Conservation (phyloP, 2,113 vertebrate species). For the Odobenus rosmarus region DNA sequence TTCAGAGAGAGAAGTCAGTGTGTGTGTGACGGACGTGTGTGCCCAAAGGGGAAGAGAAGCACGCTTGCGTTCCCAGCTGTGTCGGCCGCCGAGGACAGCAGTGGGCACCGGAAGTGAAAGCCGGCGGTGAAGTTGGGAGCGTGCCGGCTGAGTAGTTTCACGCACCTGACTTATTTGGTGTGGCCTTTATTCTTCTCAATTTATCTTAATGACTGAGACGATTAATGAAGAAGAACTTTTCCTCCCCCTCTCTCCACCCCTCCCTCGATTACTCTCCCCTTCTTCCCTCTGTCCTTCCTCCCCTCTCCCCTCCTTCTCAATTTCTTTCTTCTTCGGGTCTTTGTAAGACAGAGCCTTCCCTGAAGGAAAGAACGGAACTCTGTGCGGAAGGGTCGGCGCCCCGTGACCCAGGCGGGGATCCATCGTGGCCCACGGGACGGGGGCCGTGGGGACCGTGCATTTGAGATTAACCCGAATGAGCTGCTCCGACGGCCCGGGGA, state of each 20-base stretch:
- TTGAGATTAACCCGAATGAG: neutral
- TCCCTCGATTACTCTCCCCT: fast-evolving
- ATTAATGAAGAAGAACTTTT: neutral
- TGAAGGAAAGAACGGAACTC: neutral
- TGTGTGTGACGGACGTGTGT: no score
- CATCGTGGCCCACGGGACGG: fast-evolving
- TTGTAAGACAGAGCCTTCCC: neutral
- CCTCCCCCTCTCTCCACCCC: neutral
- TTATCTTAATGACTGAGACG: neutral
- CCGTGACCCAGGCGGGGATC: neutral
- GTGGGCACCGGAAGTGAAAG: fast-evolving
- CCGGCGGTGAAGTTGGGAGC: fast-evolving
- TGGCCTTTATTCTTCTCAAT: no score
- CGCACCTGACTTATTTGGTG: fast-evolving
- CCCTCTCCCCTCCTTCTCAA: neutral
- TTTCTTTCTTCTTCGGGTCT: neutral
- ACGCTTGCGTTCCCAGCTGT: fast-evolving
- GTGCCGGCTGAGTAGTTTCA: fast-evolving
- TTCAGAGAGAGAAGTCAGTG: neutral
- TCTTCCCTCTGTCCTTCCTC: neutral
- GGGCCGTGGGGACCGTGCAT: neutral
- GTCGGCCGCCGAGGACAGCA: fast-evolving
- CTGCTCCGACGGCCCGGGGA: no score
- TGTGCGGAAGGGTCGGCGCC: neutral
- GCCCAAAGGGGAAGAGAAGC: fast-evolving